Percentiles rank a stretch among this genome's conserved stretches.
phyloP scores from a whole-genome alignment of 2,797 vertebrate genomes.

The Siniperca obscura region DNA sequence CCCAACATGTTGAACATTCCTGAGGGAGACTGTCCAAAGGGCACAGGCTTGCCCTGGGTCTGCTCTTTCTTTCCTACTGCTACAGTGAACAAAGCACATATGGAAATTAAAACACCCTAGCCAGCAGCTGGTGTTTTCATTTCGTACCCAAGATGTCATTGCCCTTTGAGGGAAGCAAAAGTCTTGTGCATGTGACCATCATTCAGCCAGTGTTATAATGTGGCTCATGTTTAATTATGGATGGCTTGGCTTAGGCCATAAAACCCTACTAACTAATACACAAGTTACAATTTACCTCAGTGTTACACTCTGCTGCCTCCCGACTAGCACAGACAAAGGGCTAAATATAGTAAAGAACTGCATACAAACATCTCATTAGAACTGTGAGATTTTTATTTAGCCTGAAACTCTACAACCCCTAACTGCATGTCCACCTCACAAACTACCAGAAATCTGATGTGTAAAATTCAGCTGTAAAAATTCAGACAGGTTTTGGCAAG shows the following conservation, averaged over 20 bases:
- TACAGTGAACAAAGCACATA: conserved; percentile 49
- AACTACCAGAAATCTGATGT: conserved; percentile 37
- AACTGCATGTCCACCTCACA: conserved; percentile 32
- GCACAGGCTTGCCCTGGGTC: conserved; percentile 59
- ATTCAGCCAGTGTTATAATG: conserved; percentile 55
- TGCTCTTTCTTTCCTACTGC: conserved; percentile 65
- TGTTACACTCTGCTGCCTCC: conserved; percentile 43
- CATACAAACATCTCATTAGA: conserved; percentile 63
- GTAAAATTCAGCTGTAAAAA: no score
- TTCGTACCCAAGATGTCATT: conserved; percentile 70
- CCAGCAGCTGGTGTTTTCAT: conserved; percentile 80
- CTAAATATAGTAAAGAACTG: conserved; percentile 59
- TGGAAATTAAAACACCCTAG: conserved; percentile 71
- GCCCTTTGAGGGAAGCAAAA: conserved; percentile 70
- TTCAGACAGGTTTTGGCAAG: conserved; percentile 29
- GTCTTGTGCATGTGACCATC: conserved; percentile 62
- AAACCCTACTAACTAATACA: conserved; percentile 43
- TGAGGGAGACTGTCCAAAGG: conserved; percentile 72
- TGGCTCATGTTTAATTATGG: conserved; percentile 49
- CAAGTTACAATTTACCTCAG: conserved; percentile 59
- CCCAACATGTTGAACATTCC: conserved; percentile 78
- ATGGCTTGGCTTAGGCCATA: conserved; percentile 31
- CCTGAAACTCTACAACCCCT: conserved; percentile 21
- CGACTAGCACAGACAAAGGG: conserved; percentile 37
- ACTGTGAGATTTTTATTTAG: conserved; percentile 44